A percentile compares a stretch with the other conserved stretches of the same genome.
phyloP scores from a whole-genome alignment of 2,797 vertebrate genomes.

The Capromys pilorides region DNA sequence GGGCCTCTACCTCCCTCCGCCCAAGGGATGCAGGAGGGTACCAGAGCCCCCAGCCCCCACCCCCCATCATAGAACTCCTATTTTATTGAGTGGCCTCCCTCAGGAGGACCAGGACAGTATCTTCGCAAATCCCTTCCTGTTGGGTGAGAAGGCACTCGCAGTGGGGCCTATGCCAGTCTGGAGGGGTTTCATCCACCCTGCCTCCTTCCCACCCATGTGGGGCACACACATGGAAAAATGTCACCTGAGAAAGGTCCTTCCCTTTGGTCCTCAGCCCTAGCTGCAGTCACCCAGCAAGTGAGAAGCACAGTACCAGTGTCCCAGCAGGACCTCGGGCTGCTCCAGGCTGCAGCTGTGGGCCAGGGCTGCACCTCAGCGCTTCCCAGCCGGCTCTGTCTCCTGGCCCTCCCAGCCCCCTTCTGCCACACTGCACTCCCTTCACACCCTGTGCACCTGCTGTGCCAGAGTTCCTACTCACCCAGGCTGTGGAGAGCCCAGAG shows the following conservation, averaged over 20 bases:
- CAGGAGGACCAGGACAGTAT: too few species aligned
- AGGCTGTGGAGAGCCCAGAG: too few species aligned
- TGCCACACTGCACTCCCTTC: not conserved
- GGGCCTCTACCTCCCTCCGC: too few species aligned
- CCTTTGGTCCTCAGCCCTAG: not conserved
- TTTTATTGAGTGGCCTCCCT: too few species aligned
- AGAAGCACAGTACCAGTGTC: not conserved
- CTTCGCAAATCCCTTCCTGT: too few species aligned
- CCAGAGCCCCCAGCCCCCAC: not conserved
- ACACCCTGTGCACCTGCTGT: too few species aligned
- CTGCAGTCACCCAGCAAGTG: not conserved
- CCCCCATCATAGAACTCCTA: not conserved
- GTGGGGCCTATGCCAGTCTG: not conserved
- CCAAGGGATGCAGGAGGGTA: not conserved
- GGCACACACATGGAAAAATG: too few species aligned
- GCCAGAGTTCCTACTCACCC: not conserved
- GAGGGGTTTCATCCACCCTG: not conserved
- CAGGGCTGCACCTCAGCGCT: not conserved
- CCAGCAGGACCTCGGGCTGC: not conserved
- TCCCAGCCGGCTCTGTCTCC: not conserved
- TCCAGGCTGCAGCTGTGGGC: not conserved
- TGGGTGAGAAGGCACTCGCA: rapidly evolving
- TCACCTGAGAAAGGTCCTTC: not conserved
- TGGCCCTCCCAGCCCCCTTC: not conserved
- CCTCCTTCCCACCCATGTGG: rapidly evolving